Percentiles rank a stretch among this genome's conserved stretches.
These are phyloP conservation scores for Chamaedrilus cognettii DNA, from an alignment of 2,888 invertebrate species.

Conservation along the genomic window DNA sequence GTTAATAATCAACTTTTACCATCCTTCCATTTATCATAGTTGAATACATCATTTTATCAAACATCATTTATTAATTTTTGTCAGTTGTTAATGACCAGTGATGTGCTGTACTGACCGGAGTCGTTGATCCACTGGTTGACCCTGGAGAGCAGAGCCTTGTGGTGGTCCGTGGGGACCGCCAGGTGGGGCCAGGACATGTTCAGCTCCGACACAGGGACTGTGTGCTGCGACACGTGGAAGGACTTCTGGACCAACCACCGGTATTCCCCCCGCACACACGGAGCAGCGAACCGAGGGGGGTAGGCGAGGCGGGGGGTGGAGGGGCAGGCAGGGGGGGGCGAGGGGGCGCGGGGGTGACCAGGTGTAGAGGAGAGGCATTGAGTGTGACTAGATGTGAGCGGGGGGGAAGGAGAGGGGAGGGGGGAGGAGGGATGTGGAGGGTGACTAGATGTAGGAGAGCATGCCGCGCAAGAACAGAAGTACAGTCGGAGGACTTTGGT, in stretches of 20 bases:
- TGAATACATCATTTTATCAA: too few species aligned
- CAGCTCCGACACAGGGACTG: constrained; percentile 13
- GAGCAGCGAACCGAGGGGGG: too few species aligned
- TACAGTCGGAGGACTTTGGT: constrained; percentile 13
- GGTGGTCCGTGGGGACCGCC: constrained; percentile 4
- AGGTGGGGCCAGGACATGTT: constrained; percentile 1
- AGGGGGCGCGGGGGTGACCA: not conserved
- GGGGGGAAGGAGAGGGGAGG: not conserved
- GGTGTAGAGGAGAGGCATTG: not conserved
- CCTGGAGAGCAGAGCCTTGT: not conserved
- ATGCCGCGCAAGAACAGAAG: constrained; percentile 9
- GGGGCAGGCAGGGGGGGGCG: not conserved
- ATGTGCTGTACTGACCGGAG: too few species aligned
- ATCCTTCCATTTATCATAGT: too few species aligned
- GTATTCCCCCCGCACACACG: not conserved
- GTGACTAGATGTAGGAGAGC: not conserved
- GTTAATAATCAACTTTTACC: too few species aligned
- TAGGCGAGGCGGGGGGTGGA: too few species aligned
- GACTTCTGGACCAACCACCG: constrained; percentile 11
- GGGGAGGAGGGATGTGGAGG: too few species aligned
- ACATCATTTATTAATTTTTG: too few species aligned
- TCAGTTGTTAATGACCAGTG: too few species aligned
- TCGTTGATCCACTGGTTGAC: constrained; percentile 23
- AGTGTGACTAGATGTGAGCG: not conserved
- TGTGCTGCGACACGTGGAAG: constrained; percentile 11